Evolutionary conservation across 2,888 invertebrate genomes (phyloP).

Genomic region (Latrodectus hesperus): DNA sequence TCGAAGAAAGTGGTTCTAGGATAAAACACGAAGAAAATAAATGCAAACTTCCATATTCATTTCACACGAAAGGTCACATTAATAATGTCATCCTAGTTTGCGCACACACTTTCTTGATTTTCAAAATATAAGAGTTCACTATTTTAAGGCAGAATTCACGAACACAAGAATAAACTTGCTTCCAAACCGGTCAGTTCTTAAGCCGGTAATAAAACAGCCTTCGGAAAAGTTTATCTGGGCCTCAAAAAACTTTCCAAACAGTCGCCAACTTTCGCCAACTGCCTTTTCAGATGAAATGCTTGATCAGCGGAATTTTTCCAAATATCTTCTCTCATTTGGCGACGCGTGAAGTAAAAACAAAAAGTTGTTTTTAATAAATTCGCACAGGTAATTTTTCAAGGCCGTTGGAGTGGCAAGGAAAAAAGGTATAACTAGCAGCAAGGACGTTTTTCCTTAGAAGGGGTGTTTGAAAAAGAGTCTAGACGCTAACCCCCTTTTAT

Average conservation of each 20-base stretch:
- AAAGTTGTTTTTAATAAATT: neutral
- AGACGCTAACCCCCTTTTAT: neutral
- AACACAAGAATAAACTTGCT: neutral
- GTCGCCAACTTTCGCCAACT: neutral
- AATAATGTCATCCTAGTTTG: too few relatives aligned
- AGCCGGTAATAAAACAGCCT: slow-evolving; percentile 2
- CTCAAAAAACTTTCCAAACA: neutral
- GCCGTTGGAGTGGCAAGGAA: neutral
- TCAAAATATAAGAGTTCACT: neutral
- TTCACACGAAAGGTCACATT: too few relatives aligned
- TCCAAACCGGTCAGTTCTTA: neutral
- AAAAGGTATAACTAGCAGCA: neutral
- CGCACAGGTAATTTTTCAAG: slow-evolving; percentile 1
- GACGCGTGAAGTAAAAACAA: neutral
- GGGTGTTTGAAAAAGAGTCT: neutral
- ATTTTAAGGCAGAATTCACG: neutral
- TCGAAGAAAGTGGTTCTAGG: too few relatives aligned
- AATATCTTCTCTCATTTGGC: neutral
- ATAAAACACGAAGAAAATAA: too few relatives aligned
- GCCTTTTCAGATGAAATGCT: neutral
- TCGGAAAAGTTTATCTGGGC: neutral
- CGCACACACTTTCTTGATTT: neutral
- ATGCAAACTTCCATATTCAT: too few relatives aligned
- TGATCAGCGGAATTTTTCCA: neutral
- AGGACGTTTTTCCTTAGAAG: slow-evolving; percentile 1